Evolutionary conservation across 2,113 vertebrate genomes (phyloP).

Genomic region (Benitochromis conjunctus): DNA sequence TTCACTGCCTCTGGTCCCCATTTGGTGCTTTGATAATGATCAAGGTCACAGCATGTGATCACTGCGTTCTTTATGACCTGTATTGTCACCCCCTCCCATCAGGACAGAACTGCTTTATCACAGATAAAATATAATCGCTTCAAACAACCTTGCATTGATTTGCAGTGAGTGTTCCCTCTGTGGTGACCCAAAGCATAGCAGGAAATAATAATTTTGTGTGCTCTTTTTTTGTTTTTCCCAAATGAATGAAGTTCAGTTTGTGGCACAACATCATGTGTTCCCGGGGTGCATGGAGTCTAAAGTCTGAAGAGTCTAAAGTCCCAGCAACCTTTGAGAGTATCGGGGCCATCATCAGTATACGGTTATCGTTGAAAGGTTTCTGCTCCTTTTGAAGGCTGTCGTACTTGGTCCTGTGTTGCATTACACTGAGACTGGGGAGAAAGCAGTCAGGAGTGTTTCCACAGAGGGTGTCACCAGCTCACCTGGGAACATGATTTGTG

Average conservation of each 20-base stretch:
- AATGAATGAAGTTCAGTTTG: not conserved
- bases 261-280: not conserved
- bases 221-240: not conserved
- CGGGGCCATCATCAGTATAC: accelerated
- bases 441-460: not conserved
- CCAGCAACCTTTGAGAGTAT: not conserved
- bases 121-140: not conserved
- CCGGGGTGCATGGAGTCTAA: not conserved
- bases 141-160: not conserved
- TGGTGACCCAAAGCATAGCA: not conserved
- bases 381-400: not conserved
- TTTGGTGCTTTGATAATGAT: not conserved
- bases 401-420: not conserved
- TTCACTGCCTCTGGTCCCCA: not conserved
- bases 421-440: too few relatives aligned
- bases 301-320: not conserved
- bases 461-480: not conserved
- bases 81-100: not conserved
- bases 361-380: not conserved
- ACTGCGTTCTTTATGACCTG: not conserved
- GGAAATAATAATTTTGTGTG: not conserved
- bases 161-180: not conserved
- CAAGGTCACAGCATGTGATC: not conserved
- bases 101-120: not conserved
- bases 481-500: not conserved